Evolutionary conservation across 2,797 vertebrate species (phyloP), one percentile per base, ranked within the genome.

Genomic region (Pachyuromys duprasi): DNA sequence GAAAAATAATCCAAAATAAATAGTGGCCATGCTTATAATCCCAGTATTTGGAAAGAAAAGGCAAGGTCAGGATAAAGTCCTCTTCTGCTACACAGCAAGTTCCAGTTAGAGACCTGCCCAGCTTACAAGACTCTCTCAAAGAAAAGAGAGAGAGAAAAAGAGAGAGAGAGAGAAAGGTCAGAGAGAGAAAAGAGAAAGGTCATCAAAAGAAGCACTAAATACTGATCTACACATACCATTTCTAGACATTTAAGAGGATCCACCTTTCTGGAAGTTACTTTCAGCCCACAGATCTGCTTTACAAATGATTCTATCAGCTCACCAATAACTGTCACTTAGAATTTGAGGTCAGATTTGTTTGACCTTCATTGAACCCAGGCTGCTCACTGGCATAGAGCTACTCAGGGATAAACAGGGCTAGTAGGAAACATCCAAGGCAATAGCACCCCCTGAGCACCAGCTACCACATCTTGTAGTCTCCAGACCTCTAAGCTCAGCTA

Each of bases 191-290:
- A 22, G n/a, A 45, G 67, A 88, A 89, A 83, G 26, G 33, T n/a
- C 86, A 92, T 57, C 86, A 14, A 49, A 49, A 49, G 49, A 49
- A 49, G 49, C 45, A 49, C 49, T 49, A 49, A 49, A 49, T 49
- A 11, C 22, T 72, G 11, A 88, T 75, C 75, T 91, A 70, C 57
- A 92, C 39, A 5, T 78, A 80, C 22, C 80, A 72, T 45, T 55
- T 94, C 62, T 89, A 82, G 55, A 82, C 86, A 95, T 94, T 91
- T 96, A 89, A 74, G 20, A 92, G 87, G 28, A 96, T 89, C 28
- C 81, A 91, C 87, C 65, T 28, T 79, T n/a, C 63, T 67, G 24
- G 72, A 84, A 93, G 63, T n/a, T 22, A 2, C 79, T 86, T 94
- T 92, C 62, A 31, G 74, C 15, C 72, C 14, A n/a, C 8, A 20